Conservation (phyloP, 2,797 vertebrate species). For the Ptychobarbus kaznakovi region DNA sequence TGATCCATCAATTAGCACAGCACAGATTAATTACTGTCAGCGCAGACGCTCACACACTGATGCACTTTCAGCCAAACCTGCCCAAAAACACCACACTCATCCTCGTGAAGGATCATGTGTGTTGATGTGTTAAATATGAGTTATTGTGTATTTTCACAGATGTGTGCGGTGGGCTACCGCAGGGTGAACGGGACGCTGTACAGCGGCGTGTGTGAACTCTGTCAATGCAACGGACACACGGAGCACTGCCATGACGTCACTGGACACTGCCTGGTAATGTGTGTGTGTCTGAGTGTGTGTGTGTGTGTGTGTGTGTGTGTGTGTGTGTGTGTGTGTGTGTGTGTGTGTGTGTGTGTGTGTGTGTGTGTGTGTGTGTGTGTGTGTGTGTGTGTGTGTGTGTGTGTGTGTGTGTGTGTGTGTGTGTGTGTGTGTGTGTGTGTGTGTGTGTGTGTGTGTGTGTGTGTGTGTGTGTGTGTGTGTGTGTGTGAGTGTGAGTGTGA, state of each 20-base stretch:
- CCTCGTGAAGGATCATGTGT: not conserved
- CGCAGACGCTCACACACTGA: not conserved
- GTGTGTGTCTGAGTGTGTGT: slow-evolving; percentile 30
- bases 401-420: not conserved
- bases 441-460: slow-evolving; percentile 52
- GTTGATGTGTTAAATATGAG: slow-evolving; percentile 23
- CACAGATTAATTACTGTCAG: slow-evolving; percentile 10
- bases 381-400: not conserved
- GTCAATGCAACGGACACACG: slow-evolving; percentile 86
- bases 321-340: slow-evolving; percentile 13
- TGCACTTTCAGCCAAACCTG: not conserved
- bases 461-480: slow-evolving; percentile 25
- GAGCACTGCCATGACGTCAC: slow-evolving; percentile 84
- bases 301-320: slow-evolving; percentile 6
- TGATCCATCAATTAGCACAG: slow-evolving; percentile 18
- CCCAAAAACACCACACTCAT: not conserved
- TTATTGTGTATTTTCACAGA: slow-evolving; percentile 74
- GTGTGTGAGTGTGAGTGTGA: not conserved
- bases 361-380: not conserved
- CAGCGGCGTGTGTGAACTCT: slow-evolving; percentile 86
- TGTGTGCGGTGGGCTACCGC: slow-evolving; percentile 82
- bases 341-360: slow-evolving; percentile 11
- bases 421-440: slow-evolving; percentile 23
- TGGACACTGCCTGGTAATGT: slow-evolving; percentile 87
- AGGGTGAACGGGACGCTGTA: slow-evolving; percentile 86